These are phyloP conservation scores for Oreochromis mossambicus DNA, from an alignment of 2,797 vertebrate species.

Conservation along the genomic window DNA sequence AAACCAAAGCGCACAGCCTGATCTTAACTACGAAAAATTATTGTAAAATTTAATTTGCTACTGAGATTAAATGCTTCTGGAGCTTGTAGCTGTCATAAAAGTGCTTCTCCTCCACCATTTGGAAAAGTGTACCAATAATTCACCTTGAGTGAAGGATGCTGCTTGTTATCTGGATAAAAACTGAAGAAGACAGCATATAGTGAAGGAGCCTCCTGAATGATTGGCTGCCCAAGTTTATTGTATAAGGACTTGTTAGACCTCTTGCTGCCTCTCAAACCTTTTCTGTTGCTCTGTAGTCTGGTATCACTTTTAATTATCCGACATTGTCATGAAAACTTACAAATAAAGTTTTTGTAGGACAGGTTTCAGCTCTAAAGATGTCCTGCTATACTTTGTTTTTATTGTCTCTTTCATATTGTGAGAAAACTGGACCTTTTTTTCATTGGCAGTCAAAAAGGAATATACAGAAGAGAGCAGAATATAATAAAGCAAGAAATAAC, in stretches of 20 bases:
- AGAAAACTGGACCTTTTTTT: neutral
- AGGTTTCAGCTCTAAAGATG: neutral
- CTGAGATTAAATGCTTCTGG: neutral
- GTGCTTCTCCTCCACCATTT: neutral
- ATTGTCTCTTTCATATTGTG: neutral
- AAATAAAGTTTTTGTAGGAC: neutral
- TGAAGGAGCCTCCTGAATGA: neutral
- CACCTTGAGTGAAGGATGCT: neutral
- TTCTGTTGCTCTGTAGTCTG: neutral
- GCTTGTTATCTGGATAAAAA: neutral
- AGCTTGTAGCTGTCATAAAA: neutral
- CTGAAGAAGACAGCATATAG: neutral
- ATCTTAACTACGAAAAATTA: fast-evolving
- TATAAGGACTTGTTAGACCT: neutral
- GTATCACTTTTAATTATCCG: neutral
- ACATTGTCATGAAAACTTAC: neutral
- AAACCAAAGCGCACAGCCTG: neutral
- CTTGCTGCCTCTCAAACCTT: neutral
- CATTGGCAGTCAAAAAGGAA: neutral
- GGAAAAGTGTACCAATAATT: neutral
- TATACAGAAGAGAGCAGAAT: neutral
- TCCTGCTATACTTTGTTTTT: neutral
- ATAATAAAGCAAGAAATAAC: neutral
- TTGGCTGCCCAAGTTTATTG: neutral
- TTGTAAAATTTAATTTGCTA: neutral